These are phyloP conservation scores for Chiloscyllium punctatum DNA, from an alignment of 2,797 vertebrate species.

Conservation along the genomic window DNA sequence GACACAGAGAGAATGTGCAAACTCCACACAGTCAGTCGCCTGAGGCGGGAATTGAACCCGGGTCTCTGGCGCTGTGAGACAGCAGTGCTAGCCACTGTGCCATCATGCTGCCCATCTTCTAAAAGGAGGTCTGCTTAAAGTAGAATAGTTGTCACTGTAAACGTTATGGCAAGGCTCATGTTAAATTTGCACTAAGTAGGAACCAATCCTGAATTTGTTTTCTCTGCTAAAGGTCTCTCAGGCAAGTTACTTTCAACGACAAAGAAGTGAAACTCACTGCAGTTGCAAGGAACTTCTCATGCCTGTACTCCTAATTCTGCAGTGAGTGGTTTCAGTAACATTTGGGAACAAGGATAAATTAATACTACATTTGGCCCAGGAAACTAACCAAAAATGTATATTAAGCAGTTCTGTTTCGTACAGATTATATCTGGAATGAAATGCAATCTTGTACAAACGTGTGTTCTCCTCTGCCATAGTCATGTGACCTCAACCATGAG, in stretches of 20 bases:
- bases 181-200: constrained; percentile 69
- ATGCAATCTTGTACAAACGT: too few species aligned
- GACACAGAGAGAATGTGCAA: too few species aligned
- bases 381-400: background rate
- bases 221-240: constrained; percentile 58
- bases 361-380: background rate
- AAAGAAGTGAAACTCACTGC: constrained; percentile 47
- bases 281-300: background rate
- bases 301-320: background rate
- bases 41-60: too few species aligned
- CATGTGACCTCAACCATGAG: too few species aligned
- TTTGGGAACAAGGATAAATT: background rate
- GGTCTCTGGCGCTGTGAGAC: too few species aligned
- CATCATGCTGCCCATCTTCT: background rate
- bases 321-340: background rate
- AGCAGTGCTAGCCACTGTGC: too few species aligned
- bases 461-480: too few species aligned
- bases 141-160: constrained; percentile 31
- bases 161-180: constrained; percentile 60
- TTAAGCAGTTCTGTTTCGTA: background rate
- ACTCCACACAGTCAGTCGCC: too few species aligned
- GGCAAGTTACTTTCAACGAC: constrained; percentile 62
- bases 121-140: background rate
- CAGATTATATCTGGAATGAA: too few species aligned
- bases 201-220: constrained; percentile 67